Conservation (phyloP, 2,888 invertebrate species). For the Netelia fuscicornis region DNA sequence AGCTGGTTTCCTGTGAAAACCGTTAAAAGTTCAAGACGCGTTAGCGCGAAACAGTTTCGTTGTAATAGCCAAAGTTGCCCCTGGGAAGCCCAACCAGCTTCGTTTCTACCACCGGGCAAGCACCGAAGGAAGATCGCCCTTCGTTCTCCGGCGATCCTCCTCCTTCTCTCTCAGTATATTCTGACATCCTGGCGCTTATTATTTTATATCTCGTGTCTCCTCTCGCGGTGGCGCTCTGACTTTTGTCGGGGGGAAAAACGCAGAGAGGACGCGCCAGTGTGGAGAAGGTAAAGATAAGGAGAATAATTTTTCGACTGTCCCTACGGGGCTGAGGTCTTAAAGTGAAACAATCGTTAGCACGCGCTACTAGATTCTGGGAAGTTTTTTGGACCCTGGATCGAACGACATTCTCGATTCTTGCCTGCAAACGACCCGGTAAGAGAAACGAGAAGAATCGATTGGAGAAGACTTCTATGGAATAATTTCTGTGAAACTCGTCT, state of each 20-base stretch:
- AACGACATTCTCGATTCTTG: too few species aligned
- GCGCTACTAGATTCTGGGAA: conserved; percentile 26
- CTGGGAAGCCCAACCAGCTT: conserved; percentile 26
- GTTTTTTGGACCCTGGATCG: neutral
- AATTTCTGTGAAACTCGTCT: neutral
- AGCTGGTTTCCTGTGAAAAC: conserved; percentile 65
- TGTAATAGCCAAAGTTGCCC: conserved; percentile 83
- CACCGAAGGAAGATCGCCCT: neutral
- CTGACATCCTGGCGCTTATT: conserved; percentile 73
- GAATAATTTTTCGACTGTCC: conserved; percentile 70
- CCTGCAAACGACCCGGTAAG: neutral
- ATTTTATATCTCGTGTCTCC: conserved; percentile 78
- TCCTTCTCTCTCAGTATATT: conserved; percentile 34
- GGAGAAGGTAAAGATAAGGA: conserved; percentile 78
- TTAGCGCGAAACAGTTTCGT: conserved; percentile 82
- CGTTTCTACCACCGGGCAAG: conserved; percentile 13
- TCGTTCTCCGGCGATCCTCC: conserved; percentile 25
- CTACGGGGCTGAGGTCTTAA: conserved; percentile 67
- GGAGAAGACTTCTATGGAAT: too few species aligned
- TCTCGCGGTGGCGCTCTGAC: conserved; percentile 11
- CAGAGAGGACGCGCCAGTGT: conserved; percentile 68
- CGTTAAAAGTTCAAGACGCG: conserved; percentile 83
- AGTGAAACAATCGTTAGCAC: conserved; percentile 81
- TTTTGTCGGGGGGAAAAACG: conserved; percentile 7
- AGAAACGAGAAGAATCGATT: neutral